Evolutionary conservation across 2,888 invertebrate species (phyloP).

Genomic region (Cyclophora punctaria): DNA sequence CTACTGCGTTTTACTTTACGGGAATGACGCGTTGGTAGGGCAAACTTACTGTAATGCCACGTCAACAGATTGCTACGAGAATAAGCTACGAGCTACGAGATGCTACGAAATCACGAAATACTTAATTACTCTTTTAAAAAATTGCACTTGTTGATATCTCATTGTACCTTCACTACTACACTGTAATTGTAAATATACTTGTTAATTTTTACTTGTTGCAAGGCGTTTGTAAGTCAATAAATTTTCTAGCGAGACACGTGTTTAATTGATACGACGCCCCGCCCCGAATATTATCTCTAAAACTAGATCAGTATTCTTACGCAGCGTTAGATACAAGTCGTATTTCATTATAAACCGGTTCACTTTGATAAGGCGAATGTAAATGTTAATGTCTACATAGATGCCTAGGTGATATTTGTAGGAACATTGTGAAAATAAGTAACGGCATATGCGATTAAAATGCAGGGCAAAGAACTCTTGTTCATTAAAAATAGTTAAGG

Average conservation of each 20-base stretch:
- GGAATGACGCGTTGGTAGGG: background rate
- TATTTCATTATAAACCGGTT: conserved; percentile 2
- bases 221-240: no score
- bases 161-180: no score
- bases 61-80: conserved; percentile 23
- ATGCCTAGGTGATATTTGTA: no score
- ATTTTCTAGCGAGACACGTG: conserved; percentile 1
- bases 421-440: no score
- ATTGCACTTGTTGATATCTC: background rate
- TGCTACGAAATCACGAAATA: background rate
- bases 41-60: conserved; percentile 15
- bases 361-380: no score
- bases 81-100: conserved; percentile 17
- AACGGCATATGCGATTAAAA: no score
- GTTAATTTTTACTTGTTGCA: no score
- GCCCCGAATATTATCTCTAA: background rate
- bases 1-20: background rate
- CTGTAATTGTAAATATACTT: no score
- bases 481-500: no score
- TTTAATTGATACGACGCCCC: conserved; percentile 7
- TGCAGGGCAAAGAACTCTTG: no score
- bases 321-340: conserved; percentile 5
- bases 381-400: no score
- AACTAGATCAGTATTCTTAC: conserved; percentile 2
- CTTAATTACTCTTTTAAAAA: background rate